Evolutionary conservation across 2,888 invertebrate genomes (phyloP).

Genomic region (Boloria selene): DNA sequence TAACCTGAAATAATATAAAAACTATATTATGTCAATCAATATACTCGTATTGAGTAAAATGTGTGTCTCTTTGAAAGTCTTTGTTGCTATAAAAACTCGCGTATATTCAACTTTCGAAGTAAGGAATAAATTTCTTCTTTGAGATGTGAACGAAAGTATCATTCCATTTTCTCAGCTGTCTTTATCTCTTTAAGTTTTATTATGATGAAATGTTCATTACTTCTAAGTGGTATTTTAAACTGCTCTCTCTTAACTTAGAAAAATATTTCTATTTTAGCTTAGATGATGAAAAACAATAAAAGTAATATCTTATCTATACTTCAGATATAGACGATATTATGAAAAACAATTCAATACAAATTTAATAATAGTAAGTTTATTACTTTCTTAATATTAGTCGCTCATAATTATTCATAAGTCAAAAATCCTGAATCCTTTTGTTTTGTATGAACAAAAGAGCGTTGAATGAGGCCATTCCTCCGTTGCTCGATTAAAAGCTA

Average conservation of each 20-base stretch:
- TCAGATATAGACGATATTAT: not conserved
- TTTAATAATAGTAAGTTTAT: constrained; percentile 23
- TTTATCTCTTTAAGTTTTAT: constrained; percentile 16
- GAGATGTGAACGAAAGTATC: constrained; percentile 17
- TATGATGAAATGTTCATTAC: constrained; percentile 16
- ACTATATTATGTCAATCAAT: not conserved
- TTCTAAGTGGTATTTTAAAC: constrained; percentile 13
- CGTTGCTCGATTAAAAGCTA: constrained; percentile 39
- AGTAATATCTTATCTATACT: constrained; percentile 10
- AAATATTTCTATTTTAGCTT: constrained; percentile 18
- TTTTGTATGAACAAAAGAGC: constrained; percentile 36
- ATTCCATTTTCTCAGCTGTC: constrained; percentile 19
- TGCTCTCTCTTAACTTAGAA: constrained; percentile 13
- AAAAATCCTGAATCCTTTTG: constrained; percentile 38
- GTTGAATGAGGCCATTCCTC: constrained; percentile 35
- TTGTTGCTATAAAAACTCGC: constrained; percentile 10
- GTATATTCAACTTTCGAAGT: constrained; percentile 17
- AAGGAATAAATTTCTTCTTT: constrained; percentile 18
- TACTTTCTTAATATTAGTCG: constrained; percentile 32
- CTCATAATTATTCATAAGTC: constrained; percentile 33
- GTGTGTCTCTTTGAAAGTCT: not conserved
- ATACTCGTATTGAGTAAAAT: constrained; percentile 6
- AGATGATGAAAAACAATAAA: constrained; percentile 12
- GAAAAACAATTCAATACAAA: constrained; percentile 3
- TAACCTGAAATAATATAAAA: too few relatives aligned